Evolutionary conservation across 2,888 invertebrate genomes (phyloP).

Genomic region (Rhaphigaster nebulosa): DNA sequence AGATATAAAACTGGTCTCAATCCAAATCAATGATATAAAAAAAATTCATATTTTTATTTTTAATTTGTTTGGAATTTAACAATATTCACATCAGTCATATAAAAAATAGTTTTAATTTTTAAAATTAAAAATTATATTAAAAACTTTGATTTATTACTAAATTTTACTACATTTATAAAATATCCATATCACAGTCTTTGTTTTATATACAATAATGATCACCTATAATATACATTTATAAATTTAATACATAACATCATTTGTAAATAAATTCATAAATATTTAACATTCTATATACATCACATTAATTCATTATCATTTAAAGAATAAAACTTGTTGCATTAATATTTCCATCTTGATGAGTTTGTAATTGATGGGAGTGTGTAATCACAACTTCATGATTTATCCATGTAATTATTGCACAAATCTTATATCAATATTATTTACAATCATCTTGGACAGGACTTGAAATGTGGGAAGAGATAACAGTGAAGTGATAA

Average conservation of each 20-base stretch:
- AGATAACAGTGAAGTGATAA: constrained; percentile 91
- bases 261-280: not conserved
- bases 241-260: not conserved
- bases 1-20: not conserved
- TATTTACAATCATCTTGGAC: constrained; percentile 72
- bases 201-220: constrained; percentile 8
- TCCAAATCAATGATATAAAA: not conserved
- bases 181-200: constrained; percentile 33
- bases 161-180: not conserved
- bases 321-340: not conserved
- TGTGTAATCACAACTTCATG: not conserved
- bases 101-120: constrained; percentile 24
- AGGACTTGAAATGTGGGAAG: constrained; percentile 87
- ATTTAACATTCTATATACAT: constrained; percentile 16
- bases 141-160: constrained; percentile 37
- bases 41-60: constrained; percentile 14
- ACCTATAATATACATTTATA: not conserved
- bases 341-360: not conserved
- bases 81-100: constrained; percentile 21
- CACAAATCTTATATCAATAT: not conserved
- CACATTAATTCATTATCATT: not conserved
- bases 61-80: not conserved
- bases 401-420: constrained; percentile 35
- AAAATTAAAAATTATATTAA: not conserved
- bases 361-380: not conserved